A percentile compares a stretch with the other conserved stretches of the same genome.
phyloP scores from a whole-genome alignment of 2,888 invertebrate genomes.

The Zygaena filipendulae region DNA sequence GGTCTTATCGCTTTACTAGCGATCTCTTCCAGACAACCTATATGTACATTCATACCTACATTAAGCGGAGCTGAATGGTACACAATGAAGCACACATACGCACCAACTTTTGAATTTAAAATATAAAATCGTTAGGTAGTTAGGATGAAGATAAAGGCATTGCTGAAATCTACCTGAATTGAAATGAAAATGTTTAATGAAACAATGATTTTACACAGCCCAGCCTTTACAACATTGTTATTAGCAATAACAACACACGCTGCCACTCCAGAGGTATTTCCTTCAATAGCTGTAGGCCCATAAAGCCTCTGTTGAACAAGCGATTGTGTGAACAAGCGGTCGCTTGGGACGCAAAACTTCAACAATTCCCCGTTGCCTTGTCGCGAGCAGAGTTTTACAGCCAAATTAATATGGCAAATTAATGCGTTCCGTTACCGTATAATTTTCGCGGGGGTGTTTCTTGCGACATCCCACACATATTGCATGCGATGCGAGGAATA shows the following conservation, averaged over 20 bases:
- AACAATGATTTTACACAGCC: too few relatives aligned
- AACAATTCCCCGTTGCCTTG: constrained; percentile 54
- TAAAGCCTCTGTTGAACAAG: constrained; percentile 39
- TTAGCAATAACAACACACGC: constrained; percentile 46
- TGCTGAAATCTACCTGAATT: too few relatives aligned
- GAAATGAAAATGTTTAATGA: too few relatives aligned
- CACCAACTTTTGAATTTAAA: too few relatives aligned
- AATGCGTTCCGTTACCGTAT: constrained; percentile 63
- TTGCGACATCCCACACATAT: constrained; percentile 39
- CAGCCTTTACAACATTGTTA: too few relatives aligned
- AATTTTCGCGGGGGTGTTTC: constrained; percentile 60
- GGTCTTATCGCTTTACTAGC: too few relatives aligned
- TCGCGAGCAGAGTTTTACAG: constrained; percentile 68
- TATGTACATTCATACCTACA: too few relatives aligned
- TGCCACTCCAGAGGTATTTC: constrained; percentile 35
- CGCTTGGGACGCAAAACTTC: constrained; percentile 60
- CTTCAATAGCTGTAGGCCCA: constrained; percentile 43
- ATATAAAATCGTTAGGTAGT: too few relatives aligned
- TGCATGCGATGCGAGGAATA: constrained; percentile 14
- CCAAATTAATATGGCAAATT: constrained; percentile 71
- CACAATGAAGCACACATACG: too few relatives aligned
- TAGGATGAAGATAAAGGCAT: too few relatives aligned
- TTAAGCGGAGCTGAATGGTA: too few relatives aligned
- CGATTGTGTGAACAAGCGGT: constrained; percentile 61
- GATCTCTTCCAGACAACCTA: too few relatives aligned